A percentile compares a stretch with the other conserved stretches of the same genome.
Evolutionary conservation across 2,797 vertebrate genomes (phyloP).

Genomic region (Enteromius thamalakanensis): DNA sequence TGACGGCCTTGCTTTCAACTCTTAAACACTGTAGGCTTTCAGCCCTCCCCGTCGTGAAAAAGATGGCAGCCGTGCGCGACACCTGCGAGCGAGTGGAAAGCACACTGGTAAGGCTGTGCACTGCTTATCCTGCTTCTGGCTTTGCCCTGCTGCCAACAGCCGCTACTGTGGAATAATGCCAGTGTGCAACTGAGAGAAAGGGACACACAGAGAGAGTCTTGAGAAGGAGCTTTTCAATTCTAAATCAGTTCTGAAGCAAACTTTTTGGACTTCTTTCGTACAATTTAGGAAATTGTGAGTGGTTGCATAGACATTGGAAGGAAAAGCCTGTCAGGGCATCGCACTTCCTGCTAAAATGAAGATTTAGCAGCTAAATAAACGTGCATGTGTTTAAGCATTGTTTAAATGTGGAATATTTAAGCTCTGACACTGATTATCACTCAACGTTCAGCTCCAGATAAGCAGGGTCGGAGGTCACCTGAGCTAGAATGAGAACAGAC

Average conservation of each 20-base stretch:
- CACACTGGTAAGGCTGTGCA: conserved; percentile 11
- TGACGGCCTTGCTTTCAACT: conserved; percentile 23
- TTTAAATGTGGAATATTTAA: conserved; percentile 24
- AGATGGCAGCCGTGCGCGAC: conserved; percentile 36
- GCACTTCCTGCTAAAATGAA: neutral
- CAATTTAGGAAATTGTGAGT: neutral
- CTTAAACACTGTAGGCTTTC: conserved; percentile 13
- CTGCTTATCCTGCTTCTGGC: conserved; percentile 28
- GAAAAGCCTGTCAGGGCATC: neutral
- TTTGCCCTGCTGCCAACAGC: conserved; percentile 32
- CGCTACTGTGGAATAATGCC: conserved; percentile 24
- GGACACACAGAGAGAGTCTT: neutral
- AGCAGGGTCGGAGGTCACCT: conserved; percentile 42
- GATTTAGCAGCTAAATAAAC: neutral
- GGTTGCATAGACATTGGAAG: neutral
- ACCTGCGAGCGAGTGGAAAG: conserved; percentile 32
- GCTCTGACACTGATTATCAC: neutral
- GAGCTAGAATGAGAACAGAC: conserved; percentile 47
- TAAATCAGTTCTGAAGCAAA: conserved; percentile 24
- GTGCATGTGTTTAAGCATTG: neutral
- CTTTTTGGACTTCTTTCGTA: neutral
- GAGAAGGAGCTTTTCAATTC: neutral
- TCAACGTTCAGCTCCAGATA: conserved; percentile 32
- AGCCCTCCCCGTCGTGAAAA: neutral
- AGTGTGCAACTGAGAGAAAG: conserved; percentile 7